Base-by-base conservation (phyloP, 2,888 invertebrate species). In the Spialia ferax region DNA sequence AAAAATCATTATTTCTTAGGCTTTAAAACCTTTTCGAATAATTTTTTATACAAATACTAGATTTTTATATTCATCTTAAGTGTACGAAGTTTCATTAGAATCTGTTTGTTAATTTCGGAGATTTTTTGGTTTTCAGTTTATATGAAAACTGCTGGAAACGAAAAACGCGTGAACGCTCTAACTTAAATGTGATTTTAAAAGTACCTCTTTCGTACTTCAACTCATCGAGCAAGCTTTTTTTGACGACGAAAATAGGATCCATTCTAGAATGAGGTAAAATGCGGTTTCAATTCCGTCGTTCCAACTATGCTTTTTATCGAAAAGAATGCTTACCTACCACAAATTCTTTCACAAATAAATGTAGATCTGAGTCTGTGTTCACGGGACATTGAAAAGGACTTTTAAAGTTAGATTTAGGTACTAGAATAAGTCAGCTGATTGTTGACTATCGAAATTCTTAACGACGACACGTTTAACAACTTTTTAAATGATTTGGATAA, bases 281-380 rank as follows among this genome's bases (percentile, higher is more conserved):
- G 35, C 35, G 20, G 35, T 23, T 52, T 38, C 35, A 35, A 52
- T 20, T 52, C 11, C 5, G 15, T 62, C 35, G 52, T 22, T 52
- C 38, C 35, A 15, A 20, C 35, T 32, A 61, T 52, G 62, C 52
- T 23, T 52, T 62, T 62, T 62, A 62, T 52, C 38, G 62, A 52
- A 22, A 62, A 20, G 8, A 52, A n/a, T 23, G 20, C 15, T 29
- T 29, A 59, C 42, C 10, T 42, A 59, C 57, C 42, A 42, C 57
- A 42, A 59, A 22, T 59, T 42, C 42, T 22, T 20, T 26, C 42
- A 42, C 42, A 59, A 59, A 59, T 61, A 32, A 20, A 61, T 32
- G 20, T 35, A 50, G 20, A 32, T 35, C 50, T 59, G 22, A n/a
- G n/a, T 50, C 32, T 50, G 11, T 48, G 48, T 48, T 48, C 20